Percentiles rank a stretch among this genome's conserved stretches.
Conservation (phyloP, 2,113 vertebrate species). For the Scomber colias region DNA sequence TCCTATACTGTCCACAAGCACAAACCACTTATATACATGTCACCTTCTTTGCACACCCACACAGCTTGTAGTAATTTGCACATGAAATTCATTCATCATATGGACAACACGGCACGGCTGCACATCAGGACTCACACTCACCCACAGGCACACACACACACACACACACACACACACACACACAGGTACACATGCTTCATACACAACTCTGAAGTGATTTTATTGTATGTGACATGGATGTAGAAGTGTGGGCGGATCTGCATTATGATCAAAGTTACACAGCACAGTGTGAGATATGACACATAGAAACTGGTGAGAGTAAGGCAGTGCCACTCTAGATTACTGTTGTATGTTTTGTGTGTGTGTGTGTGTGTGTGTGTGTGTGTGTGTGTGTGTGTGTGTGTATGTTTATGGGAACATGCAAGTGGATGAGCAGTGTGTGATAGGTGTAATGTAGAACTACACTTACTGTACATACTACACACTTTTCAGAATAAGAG, state of each 20-base stretch:
- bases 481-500: neutral
- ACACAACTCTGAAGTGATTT: neutral
- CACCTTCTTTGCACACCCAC: neutral
- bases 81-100: neutral
- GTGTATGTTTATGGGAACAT: neutral
- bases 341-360: no score
- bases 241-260: neutral
- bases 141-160: no score
- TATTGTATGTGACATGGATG: neutral
- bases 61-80: neutral
- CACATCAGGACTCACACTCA: neutral
- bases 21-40: no score
- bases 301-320: neutral
- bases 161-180: no score
- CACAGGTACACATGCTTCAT: neutral
- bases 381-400: neutral
- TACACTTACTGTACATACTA: no score
- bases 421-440: neutral
- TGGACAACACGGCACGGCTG: neutral
- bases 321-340: no score
- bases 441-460: neutral
- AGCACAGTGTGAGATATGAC: neutral
- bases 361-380: no score
- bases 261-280: conserved; percentile 18
- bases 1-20: no score